Conservation (phyloP, 2,888 invertebrate genomes). For the Oithona nana region DNA sequence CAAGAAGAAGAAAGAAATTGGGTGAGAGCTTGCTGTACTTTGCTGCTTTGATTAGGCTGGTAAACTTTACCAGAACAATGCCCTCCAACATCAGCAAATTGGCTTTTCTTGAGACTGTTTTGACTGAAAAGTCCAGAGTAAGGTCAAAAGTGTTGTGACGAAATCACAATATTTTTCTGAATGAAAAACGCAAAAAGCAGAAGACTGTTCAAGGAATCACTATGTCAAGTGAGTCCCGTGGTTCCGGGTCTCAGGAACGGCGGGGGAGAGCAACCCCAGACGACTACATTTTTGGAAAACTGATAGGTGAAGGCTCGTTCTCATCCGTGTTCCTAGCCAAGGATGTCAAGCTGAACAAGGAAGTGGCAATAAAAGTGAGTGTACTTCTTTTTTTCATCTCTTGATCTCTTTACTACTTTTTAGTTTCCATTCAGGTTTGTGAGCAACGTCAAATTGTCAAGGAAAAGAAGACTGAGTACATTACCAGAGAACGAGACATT, state of each 20-base stretch:
- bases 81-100: too few species aligned
- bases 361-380: conserved; percentile 8
- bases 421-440: conserved; percentile 64
- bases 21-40: too few species aligned
- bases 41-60: too few species aligned
- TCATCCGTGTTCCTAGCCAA: conserved; percentile 45
- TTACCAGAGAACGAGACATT: conserved; percentile 83
- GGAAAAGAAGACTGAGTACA: conserved; percentile 80
- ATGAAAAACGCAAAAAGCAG: background rate
- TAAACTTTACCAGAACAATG: too few species aligned
- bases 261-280: conserved; percentile 50
- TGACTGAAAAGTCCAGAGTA: background rate
- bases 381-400: background rate
- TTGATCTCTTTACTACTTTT: too few species aligned
- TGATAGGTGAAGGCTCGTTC: conserved; percentile 92
- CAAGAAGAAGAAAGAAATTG: too few species aligned
- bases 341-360: background rate
- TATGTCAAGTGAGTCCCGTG: background rate
- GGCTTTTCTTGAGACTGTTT: too few species aligned
- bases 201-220: background rate
- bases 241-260: background rate
- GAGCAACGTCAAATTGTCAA: conserved; percentile 48
- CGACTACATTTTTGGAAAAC: conserved; percentile 85
- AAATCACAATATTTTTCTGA: background rate
- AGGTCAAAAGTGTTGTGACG: background rate